Evolutionary conservation across 2,888 invertebrate species (phyloP).

Genomic region (Eupithecia tripunctaria): DNA sequence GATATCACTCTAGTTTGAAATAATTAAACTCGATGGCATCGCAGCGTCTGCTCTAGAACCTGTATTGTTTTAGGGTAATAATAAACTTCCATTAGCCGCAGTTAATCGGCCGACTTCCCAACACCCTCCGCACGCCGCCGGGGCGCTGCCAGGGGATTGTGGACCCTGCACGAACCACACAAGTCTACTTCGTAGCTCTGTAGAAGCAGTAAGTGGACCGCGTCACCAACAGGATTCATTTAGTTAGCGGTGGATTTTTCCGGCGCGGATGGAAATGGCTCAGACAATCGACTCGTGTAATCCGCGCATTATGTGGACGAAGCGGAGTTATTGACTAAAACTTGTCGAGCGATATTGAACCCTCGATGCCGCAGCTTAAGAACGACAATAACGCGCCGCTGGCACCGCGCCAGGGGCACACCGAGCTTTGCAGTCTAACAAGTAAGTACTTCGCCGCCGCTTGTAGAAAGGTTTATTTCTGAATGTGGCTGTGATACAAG

Average conservation of each 20-base stretch:
- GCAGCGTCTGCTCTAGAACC: constrained; percentile 36
- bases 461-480: constrained; percentile 17
- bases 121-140: constrained; percentile 22
- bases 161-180: constrained; percentile 21
- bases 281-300: constrained; percentile 1
- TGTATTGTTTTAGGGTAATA: constrained; percentile 32
- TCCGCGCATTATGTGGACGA: not conserved
- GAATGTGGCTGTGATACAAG: constrained; percentile 11
- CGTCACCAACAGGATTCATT: not conserved
- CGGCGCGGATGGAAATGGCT: not conserved
- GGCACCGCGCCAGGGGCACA: constrained; percentile 30
- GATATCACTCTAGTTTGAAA: not conserved
- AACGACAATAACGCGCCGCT: constrained; percentile 13
- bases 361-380: constrained; percentile 16
- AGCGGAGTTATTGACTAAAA: constrained; percentile 17
- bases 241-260: not conserved
- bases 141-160: constrained; percentile 29
- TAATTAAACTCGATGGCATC: not conserved
- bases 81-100: constrained; percentile 37
- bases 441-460: constrained; percentile 22
- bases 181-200: not conserved
- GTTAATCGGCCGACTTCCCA: constrained; percentile 39
- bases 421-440: constrained; percentile 24
- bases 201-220: not conserved
- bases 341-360: constrained; percentile 5